These are phyloP conservation scores for Pampus argenteus DNA, from an alignment of 2,797 vertebrate genomes.

Conservation along the genomic window DNA sequence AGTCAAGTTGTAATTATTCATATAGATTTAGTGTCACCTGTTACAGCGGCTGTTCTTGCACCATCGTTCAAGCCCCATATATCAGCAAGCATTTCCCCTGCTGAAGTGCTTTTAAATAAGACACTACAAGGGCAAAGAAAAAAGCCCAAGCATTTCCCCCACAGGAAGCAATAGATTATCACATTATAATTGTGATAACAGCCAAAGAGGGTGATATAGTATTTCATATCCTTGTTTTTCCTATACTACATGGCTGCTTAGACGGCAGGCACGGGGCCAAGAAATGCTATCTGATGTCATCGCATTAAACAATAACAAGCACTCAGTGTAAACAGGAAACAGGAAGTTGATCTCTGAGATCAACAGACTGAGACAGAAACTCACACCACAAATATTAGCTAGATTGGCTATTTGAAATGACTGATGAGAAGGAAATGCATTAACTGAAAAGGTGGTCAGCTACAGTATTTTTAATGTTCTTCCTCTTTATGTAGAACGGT, in stretches of 20 bases:
- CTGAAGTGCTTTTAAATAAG: slow-evolving; percentile 48
- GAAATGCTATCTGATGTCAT: slow-evolving; percentile 73
- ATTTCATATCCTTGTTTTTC: slow-evolving; percentile 67
- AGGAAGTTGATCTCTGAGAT: slow-evolving; percentile 75
- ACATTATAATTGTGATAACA: slow-evolving; percentile 60
- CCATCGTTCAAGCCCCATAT: background rate
- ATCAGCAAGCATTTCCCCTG: slow-evolving; percentile 17
- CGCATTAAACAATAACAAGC: slow-evolving; percentile 74
- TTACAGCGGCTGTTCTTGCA: background rate
- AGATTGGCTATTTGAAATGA: slow-evolving; percentile 44
- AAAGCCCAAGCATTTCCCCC: slow-evolving; percentile 43
- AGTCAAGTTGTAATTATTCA: background rate
- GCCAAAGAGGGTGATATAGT: slow-evolving; percentile 49
- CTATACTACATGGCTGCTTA: slow-evolving; percentile 39
- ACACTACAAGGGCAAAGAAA: slow-evolving; percentile 34
- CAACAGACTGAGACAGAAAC: slow-evolving; percentile 60
- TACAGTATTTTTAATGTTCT: background rate
- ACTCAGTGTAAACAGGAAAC: slow-evolving; percentile 79
- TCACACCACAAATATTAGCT: slow-evolving; percentile 35
- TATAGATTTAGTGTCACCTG: background rate
- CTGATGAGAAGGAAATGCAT: slow-evolving; percentile 17
- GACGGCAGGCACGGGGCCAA: slow-evolving; percentile 41
- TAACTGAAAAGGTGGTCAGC: background rate
- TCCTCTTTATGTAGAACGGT: slow-evolving; percentile 1
- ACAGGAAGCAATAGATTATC: slow-evolving; percentile 72